A percentile compares a stretch with the other conserved stretches of the same genome.
Conservation (phyloP, 1,140 invertebrate species). For the Brachionus manjavacas region DNA sequence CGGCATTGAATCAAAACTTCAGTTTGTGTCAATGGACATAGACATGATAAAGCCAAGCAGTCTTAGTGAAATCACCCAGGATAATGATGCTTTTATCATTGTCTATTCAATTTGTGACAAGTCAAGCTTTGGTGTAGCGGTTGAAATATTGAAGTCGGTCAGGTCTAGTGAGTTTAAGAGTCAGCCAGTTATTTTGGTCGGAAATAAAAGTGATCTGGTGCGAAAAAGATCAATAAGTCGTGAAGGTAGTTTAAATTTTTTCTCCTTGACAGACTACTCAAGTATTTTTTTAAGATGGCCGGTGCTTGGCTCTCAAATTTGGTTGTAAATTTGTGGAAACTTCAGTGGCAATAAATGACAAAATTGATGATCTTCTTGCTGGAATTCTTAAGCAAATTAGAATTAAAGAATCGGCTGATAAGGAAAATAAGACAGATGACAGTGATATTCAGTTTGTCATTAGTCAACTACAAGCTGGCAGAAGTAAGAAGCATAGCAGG, state of each 20-base stretch:
- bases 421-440: not conserved
- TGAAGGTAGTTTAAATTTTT: not conserved
- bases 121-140: not conserved
- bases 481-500: not conserved
- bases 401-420: conserved; percentile 13
- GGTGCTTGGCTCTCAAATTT: not conserved
- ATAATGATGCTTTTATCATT: conserved; percentile 35
- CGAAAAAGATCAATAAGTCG: conserved; percentile 11
- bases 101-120: conserved; percentile 40
- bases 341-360: conserved; percentile 42
- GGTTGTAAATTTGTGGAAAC: conserved; percentile 42
- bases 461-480: not conserved
- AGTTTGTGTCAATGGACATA: conserved; percentile 32
- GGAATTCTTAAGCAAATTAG: conserved; percentile 40
- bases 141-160: conserved; percentile 23
- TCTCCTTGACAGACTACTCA: not conserved
- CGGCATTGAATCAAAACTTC: conserved; percentile 36
- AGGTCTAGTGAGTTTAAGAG: conserved; percentile 26
- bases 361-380: conserved; percentile 41
- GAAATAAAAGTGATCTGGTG: conserved; percentile 42
- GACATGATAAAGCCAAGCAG: conserved; percentile 19
- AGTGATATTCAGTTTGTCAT: not conserved
- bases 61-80: not conserved
- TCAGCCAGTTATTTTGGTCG: conserved; percentile 27
- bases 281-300: not conserved